Conservation (phyloP, 2,113 vertebrate genomes). For the Centrocercus urophasianus region DNA sequence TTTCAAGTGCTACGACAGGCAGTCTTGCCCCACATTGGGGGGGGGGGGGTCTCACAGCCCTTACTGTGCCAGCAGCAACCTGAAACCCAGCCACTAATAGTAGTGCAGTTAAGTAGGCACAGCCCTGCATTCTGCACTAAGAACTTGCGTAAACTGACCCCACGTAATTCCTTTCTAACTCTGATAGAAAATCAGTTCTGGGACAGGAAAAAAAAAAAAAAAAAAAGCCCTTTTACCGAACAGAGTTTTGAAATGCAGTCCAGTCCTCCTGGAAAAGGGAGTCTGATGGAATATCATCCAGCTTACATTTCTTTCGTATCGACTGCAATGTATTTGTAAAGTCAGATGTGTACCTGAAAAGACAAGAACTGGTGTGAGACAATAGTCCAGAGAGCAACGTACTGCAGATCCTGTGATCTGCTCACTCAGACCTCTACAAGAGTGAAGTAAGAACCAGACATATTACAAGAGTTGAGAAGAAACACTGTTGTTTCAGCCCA, state of each 20-base stretch:
- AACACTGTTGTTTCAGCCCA: background rate
- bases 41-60: background rate
- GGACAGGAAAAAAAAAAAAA: background rate
- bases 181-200: background rate
- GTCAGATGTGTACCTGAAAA: slow-evolving; percentile 87
- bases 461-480: background rate
- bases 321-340: slow-evolving; percentile 91
- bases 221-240: slow-evolving; percentile 79
- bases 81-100: background rate
- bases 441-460: background rate
- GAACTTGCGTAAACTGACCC: background rate
- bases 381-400: background rate
- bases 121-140: background rate
- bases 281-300: slow-evolving; percentile 84
- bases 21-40: background rate
- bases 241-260: slow-evolving; percentile 93
- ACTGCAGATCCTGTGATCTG: background rate
- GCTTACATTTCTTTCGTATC: slow-evolving; percentile 90
- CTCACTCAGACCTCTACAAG: background rate
- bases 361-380: background rate
- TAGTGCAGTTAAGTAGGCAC: background rate
- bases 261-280: slow-evolving; percentile 93
- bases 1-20: background rate
- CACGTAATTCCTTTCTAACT: background rate
- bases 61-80: background rate